A percentile compares a stretch with the other conserved stretches of the same genome.
Conservation (phyloP, 2,888 invertebrate genomes). For the Mythimna pallens region DNA sequence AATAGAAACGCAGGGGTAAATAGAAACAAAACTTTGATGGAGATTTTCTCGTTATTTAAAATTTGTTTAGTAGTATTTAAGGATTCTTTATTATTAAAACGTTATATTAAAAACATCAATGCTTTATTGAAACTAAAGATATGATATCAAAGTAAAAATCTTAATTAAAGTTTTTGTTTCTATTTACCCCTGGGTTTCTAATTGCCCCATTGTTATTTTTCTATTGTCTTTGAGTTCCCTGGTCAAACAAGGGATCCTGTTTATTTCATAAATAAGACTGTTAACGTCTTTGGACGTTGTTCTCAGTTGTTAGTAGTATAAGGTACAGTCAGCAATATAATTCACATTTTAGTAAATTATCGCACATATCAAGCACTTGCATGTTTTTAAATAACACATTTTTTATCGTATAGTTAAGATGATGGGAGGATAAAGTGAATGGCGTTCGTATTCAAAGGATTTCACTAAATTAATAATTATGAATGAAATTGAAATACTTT, state of each 20-base stretch:
- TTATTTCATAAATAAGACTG: constrained; percentile 60
- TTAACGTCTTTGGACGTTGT: constrained; percentile 43
- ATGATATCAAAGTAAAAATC: no score
- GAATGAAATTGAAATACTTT: constrained; percentile 40
- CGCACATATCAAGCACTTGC: constrained; percentile 82
- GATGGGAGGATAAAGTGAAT: not conserved
- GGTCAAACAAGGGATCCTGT: constrained; percentile 13
- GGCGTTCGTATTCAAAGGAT: constrained; percentile 34
- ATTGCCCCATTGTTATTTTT: not conserved
- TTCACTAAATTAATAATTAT: constrained; percentile 12
- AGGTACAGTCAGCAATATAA: constrained; percentile 57
- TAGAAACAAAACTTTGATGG: no score
- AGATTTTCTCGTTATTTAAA: no score
- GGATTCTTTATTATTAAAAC: no score
- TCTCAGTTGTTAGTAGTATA: constrained; percentile 44
- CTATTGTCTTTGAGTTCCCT: constrained; percentile 8
- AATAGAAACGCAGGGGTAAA: no score
- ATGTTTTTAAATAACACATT: constrained; percentile 69
- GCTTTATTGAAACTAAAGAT: no score
- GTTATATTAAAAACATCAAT: no score
- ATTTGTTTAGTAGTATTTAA: not conserved
- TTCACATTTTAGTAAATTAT: constrained; percentile 64
- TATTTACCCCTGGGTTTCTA: not conserved
- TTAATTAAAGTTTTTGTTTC: no score
- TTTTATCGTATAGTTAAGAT: constrained; percentile 59